Base-by-base conservation (phyloP, 1,140 invertebrate genomes). In the Drosophila albomicans region DNA sequence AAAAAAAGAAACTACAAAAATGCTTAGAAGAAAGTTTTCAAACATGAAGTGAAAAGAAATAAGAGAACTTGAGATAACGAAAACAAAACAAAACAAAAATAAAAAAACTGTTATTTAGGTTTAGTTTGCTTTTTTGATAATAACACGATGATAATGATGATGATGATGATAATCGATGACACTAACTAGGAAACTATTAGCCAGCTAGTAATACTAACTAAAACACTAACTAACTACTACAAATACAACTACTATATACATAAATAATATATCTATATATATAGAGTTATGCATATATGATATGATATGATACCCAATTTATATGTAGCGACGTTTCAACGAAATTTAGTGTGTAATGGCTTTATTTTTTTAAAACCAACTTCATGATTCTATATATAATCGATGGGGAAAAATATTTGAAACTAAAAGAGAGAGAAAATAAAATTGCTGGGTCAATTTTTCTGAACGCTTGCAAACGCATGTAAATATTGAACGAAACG, bases 291-390 rank as follows among this genome's bases (percentile, higher is more conserved):
- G 57, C 11, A 73, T 61, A 54, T 45, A 46, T 16, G 11, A 57
- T 62, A 63, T 59, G 38, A 32, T 56, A 64, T 35, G 48, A 57
- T 57, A 61, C 45, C 35, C 64, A 38, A 61, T 66, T 13, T 65
- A 78, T 57, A 77, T 57, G 74, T 54, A 62, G 49, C 51, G 62
- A 75, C 52, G 66, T 79, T 82, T 82, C 52, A 79, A 67, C 65
- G 76, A 76, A 64, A 78, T 78, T 25, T 82, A 81, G 75, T 63
- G 15, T 54, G 45, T 61, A 62, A 48, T 54, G 71, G 49, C 32
- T 64, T 75, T 61, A 35, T 66, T 57, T 58, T 51, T 63, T 63
- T 73, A 62, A 16, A 43, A 11, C 5, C n/a, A 41, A 11, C 10
- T 41, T 1, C 10, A 41, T 41, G 8, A 35, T 32, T 61, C 32